A percentile compares a stretch with the other conserved stretches of the same genome.
These are phyloP conservation scores for Melinaea menophilus DNA, from an alignment of 2,888 invertebrate genomes.

Conservation along the genomic window DNA sequence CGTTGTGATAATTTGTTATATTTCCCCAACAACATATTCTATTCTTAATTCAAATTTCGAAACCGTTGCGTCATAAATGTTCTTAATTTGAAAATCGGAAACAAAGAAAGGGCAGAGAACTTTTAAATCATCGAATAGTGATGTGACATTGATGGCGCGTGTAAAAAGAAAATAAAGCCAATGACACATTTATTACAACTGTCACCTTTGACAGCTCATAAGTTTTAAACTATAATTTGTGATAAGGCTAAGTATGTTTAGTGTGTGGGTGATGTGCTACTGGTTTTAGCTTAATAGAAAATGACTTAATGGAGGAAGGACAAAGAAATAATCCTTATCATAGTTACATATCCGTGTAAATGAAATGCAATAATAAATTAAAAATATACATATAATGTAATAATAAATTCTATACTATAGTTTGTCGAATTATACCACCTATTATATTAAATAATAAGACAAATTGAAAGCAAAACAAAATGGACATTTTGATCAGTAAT, in stretches of 20 bases:
- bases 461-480: not conserved
- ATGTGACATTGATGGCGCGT: slow-evolving; percentile 62
- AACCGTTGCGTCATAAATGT: slow-evolving; percentile 36
- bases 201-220: slow-evolving; percentile 72
- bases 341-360: too few species aligned
- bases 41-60: slow-evolving; percentile 34
- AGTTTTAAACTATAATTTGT: slow-evolving; percentile 70
- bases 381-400: not conserved
- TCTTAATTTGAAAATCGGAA: slow-evolving; percentile 50
- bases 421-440: not conserved
- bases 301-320: slow-evolving; percentile 28
- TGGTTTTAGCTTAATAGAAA: slow-evolving; percentile 58
- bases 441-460: not conserved
- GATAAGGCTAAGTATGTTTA: slow-evolving; percentile 66
- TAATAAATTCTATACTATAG: not conserved
- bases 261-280: slow-evolving; percentile 57
- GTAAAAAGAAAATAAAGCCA: slow-evolving; percentile 54
- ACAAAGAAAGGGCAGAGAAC: slow-evolving; percentile 77
- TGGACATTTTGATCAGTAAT: not conserved
- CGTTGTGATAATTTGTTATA: slow-evolving; percentile 57
- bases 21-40: slow-evolving; percentile 41
- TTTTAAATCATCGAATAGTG: slow-evolving; percentile 69
- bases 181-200: slow-evolving; percentile 74
- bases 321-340: too few species aligned
- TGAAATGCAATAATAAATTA: too few species aligned